Percentiles rank a stretch among this genome's conserved stretches.
These are phyloP conservation scores for Peromyscus polionotus DNA, from an alignment of 2,113 vertebrate species.

Conservation along the genomic window DNA sequence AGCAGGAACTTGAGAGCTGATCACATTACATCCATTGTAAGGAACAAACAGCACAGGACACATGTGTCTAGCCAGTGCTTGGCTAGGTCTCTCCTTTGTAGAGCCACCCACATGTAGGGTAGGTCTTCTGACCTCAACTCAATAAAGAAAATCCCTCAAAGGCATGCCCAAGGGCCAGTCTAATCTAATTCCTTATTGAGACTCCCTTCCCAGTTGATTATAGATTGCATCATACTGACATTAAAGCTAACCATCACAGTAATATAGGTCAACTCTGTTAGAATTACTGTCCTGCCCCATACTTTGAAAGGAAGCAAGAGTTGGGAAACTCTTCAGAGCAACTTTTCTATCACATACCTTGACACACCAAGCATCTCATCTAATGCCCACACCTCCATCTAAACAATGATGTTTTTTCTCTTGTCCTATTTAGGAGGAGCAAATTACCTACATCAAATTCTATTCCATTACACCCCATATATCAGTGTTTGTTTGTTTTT, in stretches of 20 bases:
- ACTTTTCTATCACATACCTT: not conserved
- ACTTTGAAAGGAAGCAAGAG: not conserved
- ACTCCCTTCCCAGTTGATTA: not conserved
- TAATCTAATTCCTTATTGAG: not conserved
- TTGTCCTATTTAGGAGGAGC: not conserved
- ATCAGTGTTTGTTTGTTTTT: not conserved
- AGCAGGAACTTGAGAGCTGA: not conserved
- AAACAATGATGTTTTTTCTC: not conserved
- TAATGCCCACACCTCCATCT: not conserved
- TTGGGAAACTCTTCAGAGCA: not conserved
- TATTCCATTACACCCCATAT: not conserved
- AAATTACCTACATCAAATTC: conserved; percentile 19
- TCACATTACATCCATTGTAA: not conserved
- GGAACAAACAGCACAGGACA: too few relatives aligned
- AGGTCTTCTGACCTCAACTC: not conserved
- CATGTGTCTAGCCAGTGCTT: too few relatives aligned
- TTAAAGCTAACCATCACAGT: too few relatives aligned
- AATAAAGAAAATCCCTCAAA: not conserved
- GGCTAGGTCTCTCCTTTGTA: not conserved
- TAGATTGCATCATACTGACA: not conserved
- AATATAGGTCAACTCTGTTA: not conserved
- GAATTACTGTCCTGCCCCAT: not conserved
- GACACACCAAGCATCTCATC: not conserved
- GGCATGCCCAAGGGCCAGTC: too few relatives aligned
- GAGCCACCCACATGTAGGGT: not conserved